Percentiles rank a stretch among this genome's conserved stretches.
Evolutionary conservation across 2,797 vertebrate genomes (phyloP).

Genomic region (Halcyon smyrnensis): DNA sequence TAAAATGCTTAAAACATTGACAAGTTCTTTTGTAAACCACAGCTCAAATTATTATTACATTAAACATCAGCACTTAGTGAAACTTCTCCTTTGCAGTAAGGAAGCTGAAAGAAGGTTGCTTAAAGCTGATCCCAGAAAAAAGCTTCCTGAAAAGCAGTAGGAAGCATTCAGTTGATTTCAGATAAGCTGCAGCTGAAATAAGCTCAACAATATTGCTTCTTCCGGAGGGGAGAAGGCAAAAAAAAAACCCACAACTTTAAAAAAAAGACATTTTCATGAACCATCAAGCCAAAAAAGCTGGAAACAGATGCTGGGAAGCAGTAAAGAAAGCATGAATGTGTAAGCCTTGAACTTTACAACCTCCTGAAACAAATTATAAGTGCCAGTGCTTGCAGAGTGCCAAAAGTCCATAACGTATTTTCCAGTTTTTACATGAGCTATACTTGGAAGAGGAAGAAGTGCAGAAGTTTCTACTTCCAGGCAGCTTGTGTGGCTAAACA

Average conservation of each 20-base stretch:
- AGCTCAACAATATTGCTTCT: neutral
- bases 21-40: constrained; percentile 11
- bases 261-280: neutral
- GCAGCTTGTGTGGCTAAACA: rapidly evolving
- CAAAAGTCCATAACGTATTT: neutral
- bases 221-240: neutral
- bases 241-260: too few relatives aligned
- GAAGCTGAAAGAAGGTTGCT: constrained; percentile 12
- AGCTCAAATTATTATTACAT: neutral
- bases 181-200: constrained; percentile 12
- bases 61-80: neutral
- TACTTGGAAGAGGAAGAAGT: neutral
- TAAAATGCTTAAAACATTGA: constrained; percentile 16
- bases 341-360: neutral
- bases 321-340: neutral
- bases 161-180: constrained; percentile 44
- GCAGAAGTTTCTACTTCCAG: neutral
- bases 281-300: neutral
- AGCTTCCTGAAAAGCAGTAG: constrained; percentile 19
- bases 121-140: neutral
- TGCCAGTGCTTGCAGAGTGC: neutral
- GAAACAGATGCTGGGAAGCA: neutral
- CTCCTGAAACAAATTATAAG: neutral
- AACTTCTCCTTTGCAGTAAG: neutral
- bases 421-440: neutral